These are phyloP conservation scores for Benthochromis sp. DNA, from an alignment of 2,113 vertebrate genomes.

Conservation along the genomic window DNA sequence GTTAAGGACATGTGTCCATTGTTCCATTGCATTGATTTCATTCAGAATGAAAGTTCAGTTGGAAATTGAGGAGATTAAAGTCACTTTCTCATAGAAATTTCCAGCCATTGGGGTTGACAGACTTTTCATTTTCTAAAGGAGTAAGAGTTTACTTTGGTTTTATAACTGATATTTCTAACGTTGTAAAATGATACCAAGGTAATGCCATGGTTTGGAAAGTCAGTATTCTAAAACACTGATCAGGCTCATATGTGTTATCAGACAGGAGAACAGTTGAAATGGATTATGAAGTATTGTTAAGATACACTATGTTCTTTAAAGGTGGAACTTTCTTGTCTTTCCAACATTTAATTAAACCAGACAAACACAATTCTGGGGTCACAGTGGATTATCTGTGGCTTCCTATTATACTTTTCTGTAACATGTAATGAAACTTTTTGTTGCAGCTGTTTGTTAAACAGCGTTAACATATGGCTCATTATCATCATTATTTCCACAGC, in stretches of 20 bases:
- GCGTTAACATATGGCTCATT: not conserved
- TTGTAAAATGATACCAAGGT: not conserved
- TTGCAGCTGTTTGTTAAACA: not conserved
- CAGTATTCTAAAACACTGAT: not conserved
- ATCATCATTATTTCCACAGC: not conserved
- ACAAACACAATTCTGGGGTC: not conserved
- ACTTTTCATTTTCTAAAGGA: not conserved
- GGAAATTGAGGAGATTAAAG: not conserved
- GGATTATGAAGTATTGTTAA: not conserved
- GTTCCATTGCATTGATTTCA: not conserved
- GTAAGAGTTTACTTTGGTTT: not conserved
- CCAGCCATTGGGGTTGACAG: not conserved
- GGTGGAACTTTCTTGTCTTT: not conserved
- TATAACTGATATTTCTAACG: not conserved
- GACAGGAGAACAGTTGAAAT: not conserved
- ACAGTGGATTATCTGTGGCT: rapidly evolving
- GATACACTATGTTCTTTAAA: not conserved
- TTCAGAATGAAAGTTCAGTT: not conserved
- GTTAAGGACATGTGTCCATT: not conserved
- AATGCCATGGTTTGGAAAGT: not conserved
- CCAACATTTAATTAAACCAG: rapidly evolving
- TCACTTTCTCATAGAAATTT: not conserved
- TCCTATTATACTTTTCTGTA: not conserved
- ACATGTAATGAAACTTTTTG: not conserved
- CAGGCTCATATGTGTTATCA: not conserved